Evolutionary conservation across 2,888 invertebrate species (phyloP), one percentile per base, ranked within the genome.

Genomic region (Caenorhabditis sp.): DNA sequence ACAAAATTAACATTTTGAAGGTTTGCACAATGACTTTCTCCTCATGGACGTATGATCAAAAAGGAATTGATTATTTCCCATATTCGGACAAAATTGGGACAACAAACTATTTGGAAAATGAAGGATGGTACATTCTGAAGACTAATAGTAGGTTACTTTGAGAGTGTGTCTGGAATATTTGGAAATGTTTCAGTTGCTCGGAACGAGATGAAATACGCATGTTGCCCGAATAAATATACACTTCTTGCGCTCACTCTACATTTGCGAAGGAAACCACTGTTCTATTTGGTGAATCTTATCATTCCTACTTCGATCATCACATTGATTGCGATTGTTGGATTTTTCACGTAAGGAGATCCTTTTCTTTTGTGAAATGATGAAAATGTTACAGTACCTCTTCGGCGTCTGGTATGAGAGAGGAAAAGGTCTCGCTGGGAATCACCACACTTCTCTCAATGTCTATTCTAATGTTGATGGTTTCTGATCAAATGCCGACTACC

Each of bases 401-500:
- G 37, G 87, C 87, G 1, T 88, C 88, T 58, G 89, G 89, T 24
- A 86, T 85, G 84, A 64, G 86, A 23, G 86, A 86, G 60, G 89
- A 90, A 81, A 90, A 90, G 82, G 89, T 90, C 49, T 88, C 89
- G 0, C 85, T 90, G 24, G 89, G 89, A 50, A 89, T 90, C 72
- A 89, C 89, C 0, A 89, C 89, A 1, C 85, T 89, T 4, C 76
- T 83, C 65, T 89, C 89, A 3, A 89, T 89, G 85, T 88, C 89
- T 31, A 89, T 89, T 69, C 87, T 89, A 74, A 88, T 89, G 89
- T 81, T 89, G 66, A 88, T 89, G 76, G 88, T 89, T 8, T 89
- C 89, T 1, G 90, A 90, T 76, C 89, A 88, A 67, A 89, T 89
- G 89, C 90, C 90, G 0, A 89, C 89, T 1, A 90, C 90, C 0